These are phyloP conservation scores for Eudemis profundana DNA, from an alignment of 2,888 invertebrate species.

Conservation along the genomic window DNA sequence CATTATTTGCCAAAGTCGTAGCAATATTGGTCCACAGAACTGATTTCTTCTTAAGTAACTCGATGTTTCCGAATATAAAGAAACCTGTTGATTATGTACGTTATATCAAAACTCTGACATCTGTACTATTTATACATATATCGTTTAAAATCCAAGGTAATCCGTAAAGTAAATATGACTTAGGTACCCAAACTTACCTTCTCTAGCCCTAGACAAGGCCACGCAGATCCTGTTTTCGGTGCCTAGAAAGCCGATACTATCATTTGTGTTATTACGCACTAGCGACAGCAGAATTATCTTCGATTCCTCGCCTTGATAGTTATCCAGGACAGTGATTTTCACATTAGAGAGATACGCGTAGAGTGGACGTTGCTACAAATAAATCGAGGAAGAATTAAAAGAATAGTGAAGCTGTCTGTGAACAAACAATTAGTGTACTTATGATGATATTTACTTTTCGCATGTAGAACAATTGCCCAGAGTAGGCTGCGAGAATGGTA, in stretches of 20 bases:
- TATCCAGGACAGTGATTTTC: slow-evolving; percentile 89
- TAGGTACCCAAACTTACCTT: slow-evolving; percentile 60
- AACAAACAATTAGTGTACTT: no score
- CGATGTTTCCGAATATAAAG: slow-evolving; percentile 89
- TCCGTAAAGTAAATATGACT: no score
- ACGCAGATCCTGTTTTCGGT: slow-evolving; percentile 91
- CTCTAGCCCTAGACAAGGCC: slow-evolving; percentile 88
- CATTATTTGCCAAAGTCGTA: slow-evolving; percentile 70
- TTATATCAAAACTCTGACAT: no score
- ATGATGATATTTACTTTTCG: slow-evolving; percentile 66
- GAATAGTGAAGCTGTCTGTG: background rate
- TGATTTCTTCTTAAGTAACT: slow-evolving; percentile 77
- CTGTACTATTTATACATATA: no score
- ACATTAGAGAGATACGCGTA: slow-evolving; percentile 78
- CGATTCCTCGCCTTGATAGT: slow-evolving; percentile 93
- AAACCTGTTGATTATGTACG: slow-evolving; percentile 72
- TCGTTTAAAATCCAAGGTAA: no score
- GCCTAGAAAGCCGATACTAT: slow-evolving; percentile 89
- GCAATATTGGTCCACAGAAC: slow-evolving; percentile 84
- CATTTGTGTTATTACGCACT: slow-evolving; percentile 88
- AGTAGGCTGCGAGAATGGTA: slow-evolving; percentile 90
- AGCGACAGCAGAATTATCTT: slow-evolving; percentile 91
- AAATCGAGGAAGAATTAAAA: background rate
- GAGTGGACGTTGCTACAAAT: slow-evolving; percentile 63
- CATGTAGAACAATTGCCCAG: slow-evolving; percentile 89